A percentile compares a stretch with the other conserved stretches of the same genome.
These are phyloP conservation scores for Charanyca ferruginea DNA, from an alignment of 2,888 invertebrate species.

Conservation along the genomic window DNA sequence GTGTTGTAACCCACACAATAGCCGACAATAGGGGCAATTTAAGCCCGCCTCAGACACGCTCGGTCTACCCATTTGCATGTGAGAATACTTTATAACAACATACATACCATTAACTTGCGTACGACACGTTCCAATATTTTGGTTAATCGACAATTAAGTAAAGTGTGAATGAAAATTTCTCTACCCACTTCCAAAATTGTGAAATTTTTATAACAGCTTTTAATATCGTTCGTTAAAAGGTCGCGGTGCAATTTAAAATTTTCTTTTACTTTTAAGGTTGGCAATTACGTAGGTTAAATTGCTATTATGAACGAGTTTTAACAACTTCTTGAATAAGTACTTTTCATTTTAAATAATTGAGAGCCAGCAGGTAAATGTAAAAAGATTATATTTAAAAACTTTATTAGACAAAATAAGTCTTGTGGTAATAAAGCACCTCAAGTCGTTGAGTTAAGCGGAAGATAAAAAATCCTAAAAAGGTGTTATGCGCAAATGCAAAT, in stretches of 20 bases:
- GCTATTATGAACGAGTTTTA: slow-evolving; percentile 49
- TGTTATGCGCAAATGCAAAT: slow-evolving; percentile 53
- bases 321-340: slow-evolving; percentile 38
- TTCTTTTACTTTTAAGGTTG: slow-evolving; percentile 48
- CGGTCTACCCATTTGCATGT: slow-evolving; percentile 78
- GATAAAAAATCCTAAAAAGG: slow-evolving; percentile 45
- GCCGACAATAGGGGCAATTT: slow-evolving; percentile 83
- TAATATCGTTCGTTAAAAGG: slow-evolving; percentile 40
- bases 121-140: slow-evolving; percentile 53
- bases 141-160: slow-evolving; percentile 34
- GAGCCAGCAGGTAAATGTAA: slow-evolving; percentile 20
- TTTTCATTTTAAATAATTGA: slow-evolving; percentile 52
- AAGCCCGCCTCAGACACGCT: slow-evolving; percentile 81
- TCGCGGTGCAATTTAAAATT: slow-evolving; percentile 43
- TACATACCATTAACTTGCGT: slow-evolving; percentile 54
- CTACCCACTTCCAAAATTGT: slow-evolving; percentile 31
- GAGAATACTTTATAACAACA: slow-evolving; percentile 58
- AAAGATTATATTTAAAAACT: slow-evolving; percentile 23
- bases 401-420: slow-evolving; percentile 28
- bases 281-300: slow-evolving; percentile 55
- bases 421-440: slow-evolving; percentile 6
- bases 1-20: slow-evolving; percentile 84
- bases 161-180: slow-evolving; percentile 44
- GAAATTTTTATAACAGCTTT: slow-evolving; percentile 46
- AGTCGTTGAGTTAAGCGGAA: slow-evolving; percentile 34